Base-by-base conservation (phyloP, 2,888 invertebrate species). In the Drosophila incognita region DNA sequence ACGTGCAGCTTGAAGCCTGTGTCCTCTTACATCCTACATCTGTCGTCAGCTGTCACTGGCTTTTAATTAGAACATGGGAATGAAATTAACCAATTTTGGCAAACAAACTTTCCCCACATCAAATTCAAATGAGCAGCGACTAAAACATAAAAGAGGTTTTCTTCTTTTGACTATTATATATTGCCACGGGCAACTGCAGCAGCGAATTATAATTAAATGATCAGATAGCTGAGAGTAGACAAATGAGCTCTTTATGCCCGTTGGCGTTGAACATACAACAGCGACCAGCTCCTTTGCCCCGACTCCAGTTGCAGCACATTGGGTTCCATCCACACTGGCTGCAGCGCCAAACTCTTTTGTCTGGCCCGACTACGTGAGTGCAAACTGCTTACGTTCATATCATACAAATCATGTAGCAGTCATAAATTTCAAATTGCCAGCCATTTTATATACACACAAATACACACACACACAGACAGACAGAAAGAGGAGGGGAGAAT, bases 361-460 rank as follows among this genome's bases (percentile, higher is more conserved):
- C 69, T 75, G 69, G 52, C 64, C 35, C 31, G 36, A 62, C 67
- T 76, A 89, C 86, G 87, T 85, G 90, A 89, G 89, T 89, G 90
- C 89, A 85, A 90, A 90, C 90, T 90, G 86, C 90, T 90, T 90
- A 90, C 87, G 90, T 74, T 87, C 80, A 69, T 81, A 83, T 87
- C 82, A 81, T 78, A 91, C 89, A 91, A 91, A 87, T 91, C 90
- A 91, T 91, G 86, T 82, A 76, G 81, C 84, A 86, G 81, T 82
- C 87, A 92, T 90, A 91, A 91, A 91, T 92, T 90, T 84, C 83
- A 83, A 91, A 90, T 90, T 88, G 90, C 89, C 90, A 88, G 76
- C 75, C 90, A 87, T 90, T 89, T 87, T 80, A 81, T 67, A 74
- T 74, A 77, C 79, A 77, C 65, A 69, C 40, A 53, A 15, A 46